Base-by-base conservation (phyloP, 2,113 vertebrate species). In the Ophthalmotilapia sp. region DNA sequence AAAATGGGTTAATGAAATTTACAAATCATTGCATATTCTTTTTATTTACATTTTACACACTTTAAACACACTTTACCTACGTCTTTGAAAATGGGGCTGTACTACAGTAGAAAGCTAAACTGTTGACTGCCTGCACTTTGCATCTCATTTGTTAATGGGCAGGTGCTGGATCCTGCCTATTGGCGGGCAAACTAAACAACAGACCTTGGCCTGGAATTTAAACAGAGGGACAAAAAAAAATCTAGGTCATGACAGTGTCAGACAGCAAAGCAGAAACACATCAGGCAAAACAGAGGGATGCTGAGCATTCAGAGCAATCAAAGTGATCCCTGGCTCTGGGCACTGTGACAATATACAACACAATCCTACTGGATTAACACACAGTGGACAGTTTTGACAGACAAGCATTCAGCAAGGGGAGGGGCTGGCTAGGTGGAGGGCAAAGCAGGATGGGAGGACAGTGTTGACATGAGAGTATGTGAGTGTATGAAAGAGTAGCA, bases 331-430 rank as follows among this genome's bases (percentile, higher is more conserved):
- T 65, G 33, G 65, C 33, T 82, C 26, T 3, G 11, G 55, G 38
- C 68, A 15, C 19, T 19, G 65, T 5, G 8, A 92, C 88, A 94
- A 93, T 92, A 86, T 62, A 81, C 79, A 19, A 7, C 79, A 85
- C 91, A 93, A 94, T 93, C 85, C 90, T 87, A 19, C 45, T 38
- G 91, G 95, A 96, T 95, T 93, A 95, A 92, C 87, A 40, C 53
- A 80, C 42, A 90, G 29, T 85, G 86, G 70, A 23, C 7, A 7
- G 56, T 91, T 92, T 68, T 91, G 91, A 93, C 89, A 94, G 91
- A 87, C 79, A 77, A 93, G 90, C 93, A 88, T 88, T 90, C 75
- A 80, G 45, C 6, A 4, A 58, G 8, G 14, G 70, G 80, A 7
- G 33, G 51, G 70, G 11, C 17, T 31, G 85, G 62, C 62, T 17